Base-by-base conservation (phyloP, 2,113 vertebrate genomes). In the Engystomops pustulosus region DNA sequence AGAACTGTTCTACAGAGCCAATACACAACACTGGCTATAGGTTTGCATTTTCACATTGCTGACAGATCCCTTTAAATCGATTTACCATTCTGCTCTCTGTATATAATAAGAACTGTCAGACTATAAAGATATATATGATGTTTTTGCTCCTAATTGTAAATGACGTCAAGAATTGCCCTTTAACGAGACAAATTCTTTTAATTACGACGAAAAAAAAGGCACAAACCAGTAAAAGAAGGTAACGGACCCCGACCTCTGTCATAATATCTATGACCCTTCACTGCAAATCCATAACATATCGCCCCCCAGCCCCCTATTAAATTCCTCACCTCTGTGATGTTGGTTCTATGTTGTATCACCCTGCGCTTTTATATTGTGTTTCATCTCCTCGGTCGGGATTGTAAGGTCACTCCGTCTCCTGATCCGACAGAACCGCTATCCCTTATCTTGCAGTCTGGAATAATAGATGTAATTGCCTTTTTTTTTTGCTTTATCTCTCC, bases 391-490 rank as follows among this genome's bases (percentile, higher is more conserved):
- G 15, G n/a, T 53, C n/a, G 10, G 51, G 34, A 60, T 38, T 41
- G 34, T 78, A 77, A 77, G 74, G 74, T 77, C 74, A 38, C 30
- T 58, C n/a, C 36, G 14, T 41, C 58, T 58, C 51, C 53, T 25
- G 18, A 58, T 60, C 32, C 60, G 75, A 85, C 83, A 70, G 41
- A 79, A 55, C 58, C 49, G 32, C 44, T 32, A 32, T 76, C 25
- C 58, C 65, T 85, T 79, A 79, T 78, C 75, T 55, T 69, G 49
- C 47, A 3, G 74, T 69, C 71, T 44, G 25, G n/a, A 25, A 69
- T 77, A 84, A 77, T 77, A 34, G 8, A 68, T 45, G 74, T 78
- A 79, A 79, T 58, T 85, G 75, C 32, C 49, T 78, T 84, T 78
- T 81, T 72, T 55, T 67, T 49, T 70, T 38, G 23, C 34, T 78